These are phyloP conservation scores for Sphaeramia orbicularis DNA, from an alignment of 2,797 vertebrate genomes.

Conservation along the genomic window DNA sequence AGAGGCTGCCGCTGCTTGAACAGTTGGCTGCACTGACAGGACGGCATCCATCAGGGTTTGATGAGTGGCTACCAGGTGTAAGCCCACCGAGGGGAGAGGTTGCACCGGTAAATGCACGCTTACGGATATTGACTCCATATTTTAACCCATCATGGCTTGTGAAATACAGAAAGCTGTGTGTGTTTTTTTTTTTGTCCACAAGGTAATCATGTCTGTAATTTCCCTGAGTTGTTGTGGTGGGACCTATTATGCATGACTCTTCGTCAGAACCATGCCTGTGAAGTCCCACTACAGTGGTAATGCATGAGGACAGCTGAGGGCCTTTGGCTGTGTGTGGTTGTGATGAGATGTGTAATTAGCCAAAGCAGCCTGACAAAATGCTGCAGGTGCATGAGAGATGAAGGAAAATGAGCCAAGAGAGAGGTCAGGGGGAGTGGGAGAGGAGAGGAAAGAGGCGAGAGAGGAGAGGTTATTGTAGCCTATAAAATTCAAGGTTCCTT, in stretches of 20 bases:
- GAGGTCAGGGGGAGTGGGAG: constrained; percentile 51
- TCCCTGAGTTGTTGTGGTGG: constrained; percentile 35
- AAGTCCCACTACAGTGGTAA: constrained; percentile 56
- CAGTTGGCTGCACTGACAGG: constrained; percentile 79
- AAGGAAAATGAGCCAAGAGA: constrained; percentile 68
- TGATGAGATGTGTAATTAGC: constrained; percentile 78
- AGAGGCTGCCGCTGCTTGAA: constrained; percentile 48
- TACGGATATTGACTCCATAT: constrained; percentile 20
- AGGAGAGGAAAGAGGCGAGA: not conserved
- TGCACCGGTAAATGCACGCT: constrained; percentile 21
- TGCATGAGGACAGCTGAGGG: constrained; percentile 55
- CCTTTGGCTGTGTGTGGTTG: constrained; percentile 64
- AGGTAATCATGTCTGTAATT: constrained; percentile 53
- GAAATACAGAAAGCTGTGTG: constrained; percentile 42
- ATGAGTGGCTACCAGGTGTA: constrained; percentile 51
- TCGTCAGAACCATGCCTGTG: constrained; percentile 37
- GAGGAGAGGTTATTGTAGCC: constrained; percentile 22
- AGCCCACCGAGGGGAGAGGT: constrained; percentile 20
- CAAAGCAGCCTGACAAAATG: constrained; percentile 71
- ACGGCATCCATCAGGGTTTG: constrained; percentile 78
- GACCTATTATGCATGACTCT: constrained; percentile 48
- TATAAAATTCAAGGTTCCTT: constrained; percentile 50
- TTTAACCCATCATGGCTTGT: constrained; percentile 35
- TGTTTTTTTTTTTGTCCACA: constrained; percentile 8
- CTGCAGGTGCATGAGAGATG: constrained; percentile 72